phyloP scores from a whole-genome alignment of 2,113 vertebrate genomes.

The Equus quagga region DNA sequence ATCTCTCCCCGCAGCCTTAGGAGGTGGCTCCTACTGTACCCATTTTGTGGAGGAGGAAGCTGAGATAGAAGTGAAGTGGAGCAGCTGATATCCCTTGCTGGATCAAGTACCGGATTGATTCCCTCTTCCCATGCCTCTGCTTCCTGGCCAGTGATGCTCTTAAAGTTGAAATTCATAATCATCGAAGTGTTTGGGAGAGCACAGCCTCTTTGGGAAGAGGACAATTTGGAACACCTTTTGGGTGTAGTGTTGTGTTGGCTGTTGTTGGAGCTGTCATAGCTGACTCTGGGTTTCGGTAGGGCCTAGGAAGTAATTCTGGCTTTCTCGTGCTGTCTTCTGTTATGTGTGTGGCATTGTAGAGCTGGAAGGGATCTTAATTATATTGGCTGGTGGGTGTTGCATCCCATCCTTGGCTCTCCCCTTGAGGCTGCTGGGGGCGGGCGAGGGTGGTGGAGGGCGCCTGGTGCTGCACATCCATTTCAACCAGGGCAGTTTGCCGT shows the following conservation, averaged over 20 bases:
- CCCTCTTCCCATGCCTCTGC: too few species aligned
- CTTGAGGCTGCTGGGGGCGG: not conserved
- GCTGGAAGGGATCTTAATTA: not conserved
- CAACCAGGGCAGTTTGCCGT: not conserved
- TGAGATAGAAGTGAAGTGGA: too few species aligned
- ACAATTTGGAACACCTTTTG: fast-evolving
- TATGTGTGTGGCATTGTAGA: not conserved
- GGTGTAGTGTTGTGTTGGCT: not conserved
- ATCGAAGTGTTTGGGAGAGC: not conserved
- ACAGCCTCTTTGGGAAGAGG: not conserved
- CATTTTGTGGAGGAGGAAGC: not conserved
- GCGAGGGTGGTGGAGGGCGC: not conserved
- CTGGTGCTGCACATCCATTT: fast-evolving
- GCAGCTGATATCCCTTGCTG: fast-evolving
- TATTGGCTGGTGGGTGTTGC: fast-evolving
- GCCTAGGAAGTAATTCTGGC: not conserved
- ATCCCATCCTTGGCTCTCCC: not conserved
- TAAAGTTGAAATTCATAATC: too few species aligned
- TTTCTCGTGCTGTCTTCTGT: too few species aligned
- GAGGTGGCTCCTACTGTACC: not conserved
- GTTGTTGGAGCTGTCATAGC: not conserved
- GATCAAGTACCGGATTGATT: fast-evolving
- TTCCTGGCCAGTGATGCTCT: not conserved
- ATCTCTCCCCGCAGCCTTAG: not conserved
- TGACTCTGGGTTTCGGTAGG: too few species aligned